phyloP scores from a whole-genome alignment of 2,113 vertebrate genomes.

The Xiphias gladius region DNA sequence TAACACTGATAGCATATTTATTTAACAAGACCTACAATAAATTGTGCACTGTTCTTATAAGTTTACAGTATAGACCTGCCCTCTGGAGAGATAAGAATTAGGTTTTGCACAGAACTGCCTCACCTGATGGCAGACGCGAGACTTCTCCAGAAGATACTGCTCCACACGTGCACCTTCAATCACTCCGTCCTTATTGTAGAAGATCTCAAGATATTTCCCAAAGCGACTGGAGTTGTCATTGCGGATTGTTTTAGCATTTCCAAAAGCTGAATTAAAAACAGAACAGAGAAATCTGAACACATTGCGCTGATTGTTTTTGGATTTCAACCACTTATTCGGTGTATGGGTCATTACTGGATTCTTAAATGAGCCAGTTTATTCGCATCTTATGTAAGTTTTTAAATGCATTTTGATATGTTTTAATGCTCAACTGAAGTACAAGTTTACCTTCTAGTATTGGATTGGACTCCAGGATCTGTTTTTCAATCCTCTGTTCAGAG shows the following conservation, averaged over 20 bases:
- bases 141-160: constrained; percentile 97
- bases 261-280: constrained; percentile 87
- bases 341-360: neutral
- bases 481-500: constrained; percentile 89
- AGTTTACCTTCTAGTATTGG: constrained; percentile 93
- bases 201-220: constrained; percentile 96
- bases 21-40: neutral
- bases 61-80: neutral
- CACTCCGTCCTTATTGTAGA: constrained; percentile 88
- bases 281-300: neutral
- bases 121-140: constrained; percentile 95
- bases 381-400: neutral
- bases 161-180: constrained; percentile 92
- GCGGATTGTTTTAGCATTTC: constrained; percentile 94
- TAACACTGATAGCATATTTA: neutral
- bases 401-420: neutral
- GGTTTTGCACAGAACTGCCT: constrained; percentile 24
- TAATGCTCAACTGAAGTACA: neutral
- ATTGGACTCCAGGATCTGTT: constrained; percentile 95
- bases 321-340: neutral
- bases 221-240: constrained; percentile 99
- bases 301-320: neutral
- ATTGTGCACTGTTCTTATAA: neutral
- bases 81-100: neutral
- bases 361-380: neutral